Conservation (phyloP, 2,888 invertebrate genomes). For the Cordilura impudica region DNA sequence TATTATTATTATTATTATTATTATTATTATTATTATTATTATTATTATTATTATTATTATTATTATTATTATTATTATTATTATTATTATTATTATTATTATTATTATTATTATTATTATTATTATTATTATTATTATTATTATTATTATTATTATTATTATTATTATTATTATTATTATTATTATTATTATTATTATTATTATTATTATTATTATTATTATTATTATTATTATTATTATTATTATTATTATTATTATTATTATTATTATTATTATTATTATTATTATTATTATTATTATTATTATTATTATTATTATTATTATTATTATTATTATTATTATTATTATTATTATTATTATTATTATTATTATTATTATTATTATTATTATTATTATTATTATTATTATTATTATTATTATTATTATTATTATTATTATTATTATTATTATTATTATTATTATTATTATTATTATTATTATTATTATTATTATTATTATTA, state of each 20-base stretch:
- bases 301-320: slow-evolving; percentile 14
- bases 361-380: slow-evolving; percentile 12
- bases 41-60: too few relatives aligned
- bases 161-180: too few relatives aligned
- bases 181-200: too few relatives aligned
- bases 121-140: too few relatives aligned
- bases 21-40: too few relatives aligned
- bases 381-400: slow-evolving; percentile 14
- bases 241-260: neutral
- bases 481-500: neutral
- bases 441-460: slow-evolving; percentile 14
- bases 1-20: too few relatives aligned
- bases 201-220: too few relatives aligned
- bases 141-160: too few relatives aligned
- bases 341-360: slow-evolving; percentile 12
- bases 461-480: slow-evolving; percentile 12
- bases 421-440: slow-evolving; percentile 12
- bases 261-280: slow-evolving; percentile 14
- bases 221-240: too few relatives aligned
- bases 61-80: too few relatives aligned
- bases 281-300: slow-evolving; percentile 14
- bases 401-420: slow-evolving; percentile 12
- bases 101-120: too few relatives aligned
- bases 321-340: slow-evolving; percentile 12
- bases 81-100: too few relatives aligned